Base-by-base conservation (phyloP, 2,113 vertebrate genomes). In the Ceyx melanurus region DNA sequence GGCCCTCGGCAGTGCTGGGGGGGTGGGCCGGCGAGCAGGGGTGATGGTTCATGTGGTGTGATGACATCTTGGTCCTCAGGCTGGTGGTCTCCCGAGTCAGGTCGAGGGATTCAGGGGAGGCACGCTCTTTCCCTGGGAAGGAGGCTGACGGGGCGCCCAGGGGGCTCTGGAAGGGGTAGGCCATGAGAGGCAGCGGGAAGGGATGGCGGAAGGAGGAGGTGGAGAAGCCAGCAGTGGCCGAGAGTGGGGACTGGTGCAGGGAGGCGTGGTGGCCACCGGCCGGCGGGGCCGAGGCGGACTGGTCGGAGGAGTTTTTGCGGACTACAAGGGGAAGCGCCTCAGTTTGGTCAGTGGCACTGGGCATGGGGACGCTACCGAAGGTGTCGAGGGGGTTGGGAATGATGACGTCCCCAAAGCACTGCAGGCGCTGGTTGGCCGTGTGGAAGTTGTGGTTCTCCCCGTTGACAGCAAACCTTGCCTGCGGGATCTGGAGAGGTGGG, bases 31-130 rank as follows among this genome's bases (percentile, higher is more conserved):
- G 99, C 3, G 99, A 99, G 92, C 98, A 99, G 76, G 99, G 98
- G 76, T 99, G 98, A 97, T 99, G 98, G 97, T 99, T 98, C 97
- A 99, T 98, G 66, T 99, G 99, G 92, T 98, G 98, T 11, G 96
- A 98, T 0, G 99, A 98, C 99, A 99, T 99, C 98, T 99, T 99
- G 98, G 99, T 99, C 98, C 99, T 98, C 98, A 99, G 98, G 97
- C 99, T 99, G 81, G 98, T 98, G 15, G 98, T 99, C 97, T 99
- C 99, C 96, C 98, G 98, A 86, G 98, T 98, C 94, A 99, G 97
- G 98, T 99, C 99, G 67, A 99, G 98, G 84, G 98, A 99, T 87
- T 99, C 99, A 0, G 99, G 99, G 78, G 99, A 99, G 92, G 98
- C 97, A 48, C 98, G 98, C 40, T 99, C 99, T 94, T 99, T 99